phyloP scores from a whole-genome alignment of 1,140 invertebrate species.

The Yoshiicerus persimilis region DNA sequence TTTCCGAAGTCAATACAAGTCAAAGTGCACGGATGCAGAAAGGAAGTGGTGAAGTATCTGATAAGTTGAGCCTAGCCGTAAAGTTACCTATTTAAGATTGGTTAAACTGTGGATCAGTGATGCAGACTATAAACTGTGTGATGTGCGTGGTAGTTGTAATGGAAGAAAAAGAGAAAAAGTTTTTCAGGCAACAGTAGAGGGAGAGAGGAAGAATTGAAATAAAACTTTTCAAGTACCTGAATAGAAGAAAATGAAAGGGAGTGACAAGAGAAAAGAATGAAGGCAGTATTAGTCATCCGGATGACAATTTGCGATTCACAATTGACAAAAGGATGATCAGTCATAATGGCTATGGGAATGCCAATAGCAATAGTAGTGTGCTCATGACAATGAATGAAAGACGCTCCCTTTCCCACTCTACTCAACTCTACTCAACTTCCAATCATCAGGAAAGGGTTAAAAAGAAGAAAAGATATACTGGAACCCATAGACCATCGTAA shows the following conservation, averaged over 20 bases:
- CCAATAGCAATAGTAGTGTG: neutral
- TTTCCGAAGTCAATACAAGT: neutral
- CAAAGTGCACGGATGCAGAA: neutral
- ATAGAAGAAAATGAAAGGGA: conserved; percentile 19
- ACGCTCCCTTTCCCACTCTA: neutral
- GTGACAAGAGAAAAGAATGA: conserved; percentile 9
- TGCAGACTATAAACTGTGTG: neutral
- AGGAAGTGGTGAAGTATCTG: neutral
- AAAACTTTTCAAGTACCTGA: conserved; percentile 5
- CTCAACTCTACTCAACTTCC: neutral
- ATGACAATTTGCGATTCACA: conserved; percentile 19
- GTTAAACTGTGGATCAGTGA: neutral
- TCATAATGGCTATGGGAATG: conserved; percentile 22
- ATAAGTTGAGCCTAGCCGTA: neutral
- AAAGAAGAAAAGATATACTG: neutral
- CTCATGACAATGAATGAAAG: conserved; percentile 9
- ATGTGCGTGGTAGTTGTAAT: neutral
- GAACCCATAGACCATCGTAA: neutral
- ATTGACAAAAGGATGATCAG: conserved; percentile 20
- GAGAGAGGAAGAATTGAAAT: conserved; percentile 3
- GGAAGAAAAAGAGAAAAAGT: neutral
- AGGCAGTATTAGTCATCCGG: conserved; percentile 19
- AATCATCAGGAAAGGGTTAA: conserved; percentile 15
- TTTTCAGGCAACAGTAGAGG: neutral
- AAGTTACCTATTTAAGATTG: neutral